These are phyloP conservation scores for Osedax fenrisi DNA, from an alignment of 2,888 invertebrate genomes.

Conservation along the genomic window DNA sequence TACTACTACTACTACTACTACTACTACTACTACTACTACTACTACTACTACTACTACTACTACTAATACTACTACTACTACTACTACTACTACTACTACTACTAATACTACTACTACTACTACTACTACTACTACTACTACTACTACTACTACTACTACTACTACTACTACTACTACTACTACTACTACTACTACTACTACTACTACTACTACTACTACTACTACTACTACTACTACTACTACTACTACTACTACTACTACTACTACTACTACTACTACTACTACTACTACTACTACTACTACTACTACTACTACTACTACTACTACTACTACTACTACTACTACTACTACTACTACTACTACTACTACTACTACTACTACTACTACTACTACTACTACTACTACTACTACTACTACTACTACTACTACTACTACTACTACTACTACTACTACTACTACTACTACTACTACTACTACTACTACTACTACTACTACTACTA, in stretches of 20 bases:
- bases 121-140: constrained; percentile 2
- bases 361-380: constrained; percentile 2
- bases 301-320: constrained; percentile 2
- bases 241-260: constrained; percentile 2
- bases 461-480: constrained; percentile 2
- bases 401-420: neutral
- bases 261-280: neutral
- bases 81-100: no score
- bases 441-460: constrained; percentile 2
- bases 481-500: neutral
- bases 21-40: constrained; percentile 2
- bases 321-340: neutral
- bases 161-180: no score
- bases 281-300: constrained; percentile 2
- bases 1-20: neutral
- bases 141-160: no score
- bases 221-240: neutral
- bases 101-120: no score
- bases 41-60: no score
- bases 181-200: constrained; percentile 2
- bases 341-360: no score
- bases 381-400: neutral
- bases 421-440: constrained; percentile 2
- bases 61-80: no score
- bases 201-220: neutral